Base-by-base conservation (phyloP, 2,113 vertebrate genomes). In the Microcebus lehilahytsara region DNA sequence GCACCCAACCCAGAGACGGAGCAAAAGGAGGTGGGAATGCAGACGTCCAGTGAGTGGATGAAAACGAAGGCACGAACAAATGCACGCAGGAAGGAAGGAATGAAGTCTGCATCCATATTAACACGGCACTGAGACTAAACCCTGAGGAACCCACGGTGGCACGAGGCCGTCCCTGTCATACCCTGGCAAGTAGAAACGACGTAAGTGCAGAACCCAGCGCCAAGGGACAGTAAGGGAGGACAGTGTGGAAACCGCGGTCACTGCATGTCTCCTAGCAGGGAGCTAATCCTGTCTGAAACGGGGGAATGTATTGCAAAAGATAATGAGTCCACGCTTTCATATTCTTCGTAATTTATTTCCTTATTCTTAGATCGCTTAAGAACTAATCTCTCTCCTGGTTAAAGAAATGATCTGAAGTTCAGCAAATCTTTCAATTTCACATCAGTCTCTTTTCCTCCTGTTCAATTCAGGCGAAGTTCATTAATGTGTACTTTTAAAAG, bases 191-290 rank as follows among this genome's bases (percentile, higher is more conserved):
- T 6, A 22, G 32, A 10, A 40, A 11, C 9, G 9, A 2, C 0
- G 0, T 0, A 7, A 10, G 9, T 16, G 0, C 34, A 1, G 12
- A 19, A 0, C 42, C 11, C 1, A 25, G 30, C 46, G 49, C 1
- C 0, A 12, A 0, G 0, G 34, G 56, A 1, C 2, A 1, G 17
- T n/a, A 42, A 13, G 4, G 6, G 19, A 0, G 0, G 13, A 1
- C 7, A 14, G 71, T 8, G 11, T 20, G 1, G 7, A 23, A 1
- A 11, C 32, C 0, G 1, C 27, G 2, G 1, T 20, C 10, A 0
- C 25, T 0, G 2, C 30, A 0, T 3, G 7, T 40, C 19, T 25
- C 32, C 22, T 3, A 27, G 2, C 49, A 2, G 1, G 16, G 27
- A 46, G 60, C 2, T 12, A 0, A 1, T 30, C 51, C 69, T 3